Percentiles rank a stretch among this genome's conserved stretches.
Evolutionary conservation across 2,888 invertebrate species (phyloP).

Genomic region (Eristalis arbustorum): DNA sequence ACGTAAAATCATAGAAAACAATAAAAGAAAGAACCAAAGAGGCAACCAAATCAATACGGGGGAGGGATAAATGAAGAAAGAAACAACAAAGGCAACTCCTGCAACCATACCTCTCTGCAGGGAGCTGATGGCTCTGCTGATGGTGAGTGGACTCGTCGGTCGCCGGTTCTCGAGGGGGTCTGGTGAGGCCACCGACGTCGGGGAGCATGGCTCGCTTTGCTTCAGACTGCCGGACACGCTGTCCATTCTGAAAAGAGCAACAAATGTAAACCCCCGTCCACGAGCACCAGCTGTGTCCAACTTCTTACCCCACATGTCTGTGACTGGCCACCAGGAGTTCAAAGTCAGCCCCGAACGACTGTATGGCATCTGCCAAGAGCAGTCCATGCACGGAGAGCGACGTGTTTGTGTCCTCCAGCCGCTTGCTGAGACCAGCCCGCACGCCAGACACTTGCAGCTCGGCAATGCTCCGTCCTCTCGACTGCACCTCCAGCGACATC

Average conservation of each 20-base stretch:
- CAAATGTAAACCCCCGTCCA: neutral
- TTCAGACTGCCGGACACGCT: constrained; percentile 94
- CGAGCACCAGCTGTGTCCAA: neutral
- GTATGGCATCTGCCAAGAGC: constrained; percentile 95
- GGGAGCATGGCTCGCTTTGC: constrained; percentile 95
- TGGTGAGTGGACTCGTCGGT: constrained; percentile 82
- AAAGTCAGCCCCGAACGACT: constrained; percentile 97
- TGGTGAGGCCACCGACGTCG: constrained; percentile 90
- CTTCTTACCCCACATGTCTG: constrained; percentile 87
- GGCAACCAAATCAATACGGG: constrained; percentile 10
- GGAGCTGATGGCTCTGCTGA: constrained; percentile 82
- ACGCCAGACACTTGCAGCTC: constrained; percentile 96
- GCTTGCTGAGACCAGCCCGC: constrained; percentile 87
- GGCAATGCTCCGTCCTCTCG: constrained; percentile 92
- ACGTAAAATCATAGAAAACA: constrained; percentile 44
- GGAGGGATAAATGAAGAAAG: neutral
- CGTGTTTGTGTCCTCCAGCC: constrained; percentile 87
- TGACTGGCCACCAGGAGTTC: constrained; percentile 96
- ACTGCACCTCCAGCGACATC: constrained; percentile 92
- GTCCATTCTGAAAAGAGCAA: constrained; percentile 86
- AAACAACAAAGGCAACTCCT: neutral
- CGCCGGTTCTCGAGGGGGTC: constrained; percentile 80
- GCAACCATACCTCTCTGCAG: constrained; percentile 79
- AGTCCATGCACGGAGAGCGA: constrained; percentile 95
- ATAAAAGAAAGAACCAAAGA: constrained; percentile 25